Evolutionary conservation across 1,140 invertebrate genomes (phyloP).

Genomic region (Branchinecta lindahli): DNA sequence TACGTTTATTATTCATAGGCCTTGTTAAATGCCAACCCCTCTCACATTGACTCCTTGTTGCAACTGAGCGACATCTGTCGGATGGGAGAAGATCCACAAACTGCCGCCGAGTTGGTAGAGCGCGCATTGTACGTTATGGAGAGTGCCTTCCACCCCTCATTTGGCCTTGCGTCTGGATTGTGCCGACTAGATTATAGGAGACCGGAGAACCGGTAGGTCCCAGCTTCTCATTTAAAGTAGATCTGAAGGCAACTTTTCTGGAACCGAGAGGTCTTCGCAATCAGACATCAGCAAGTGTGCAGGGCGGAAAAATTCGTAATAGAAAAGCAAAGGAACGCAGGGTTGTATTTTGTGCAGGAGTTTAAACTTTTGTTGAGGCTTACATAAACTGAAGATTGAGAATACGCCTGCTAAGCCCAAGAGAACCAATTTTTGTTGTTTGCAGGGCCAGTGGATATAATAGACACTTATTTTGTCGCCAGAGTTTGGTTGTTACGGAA

Average conservation of each 20-base stretch:
- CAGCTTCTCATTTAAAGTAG: neutral
- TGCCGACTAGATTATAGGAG: slow-evolving; percentile 62
- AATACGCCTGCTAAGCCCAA: no score
- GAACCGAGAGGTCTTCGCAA: neutral
- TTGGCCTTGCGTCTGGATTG: slow-evolving; percentile 54
- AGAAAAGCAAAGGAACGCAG: slow-evolving; percentile 11
- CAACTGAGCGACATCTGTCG: slow-evolving; percentile 67
- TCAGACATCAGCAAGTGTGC: neutral
- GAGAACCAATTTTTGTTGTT: no score
- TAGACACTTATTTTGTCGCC: no score
- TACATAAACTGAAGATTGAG: no score
- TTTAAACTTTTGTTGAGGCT: no score
- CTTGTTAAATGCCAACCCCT: slow-evolving; percentile 56
- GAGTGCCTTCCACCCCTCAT: slow-evolving; percentile 59
- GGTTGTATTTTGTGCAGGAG: no score
- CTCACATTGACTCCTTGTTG: slow-evolving; percentile 67
- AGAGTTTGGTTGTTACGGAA: no score
- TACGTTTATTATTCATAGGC: slow-evolving; percentile 34
- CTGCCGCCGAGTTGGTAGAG: slow-evolving; percentile 62
- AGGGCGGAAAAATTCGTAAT: neutral
- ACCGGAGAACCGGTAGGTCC: slow-evolving; percentile 55
- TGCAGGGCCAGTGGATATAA: no score
- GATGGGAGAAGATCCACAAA: slow-evolving; percentile 59
- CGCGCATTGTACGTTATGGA: slow-evolving; percentile 58
- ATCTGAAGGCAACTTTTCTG: neutral